Evolutionary conservation across 2,888 invertebrate species (phyloP).

Genomic region (Lobophora halterata): DNA sequence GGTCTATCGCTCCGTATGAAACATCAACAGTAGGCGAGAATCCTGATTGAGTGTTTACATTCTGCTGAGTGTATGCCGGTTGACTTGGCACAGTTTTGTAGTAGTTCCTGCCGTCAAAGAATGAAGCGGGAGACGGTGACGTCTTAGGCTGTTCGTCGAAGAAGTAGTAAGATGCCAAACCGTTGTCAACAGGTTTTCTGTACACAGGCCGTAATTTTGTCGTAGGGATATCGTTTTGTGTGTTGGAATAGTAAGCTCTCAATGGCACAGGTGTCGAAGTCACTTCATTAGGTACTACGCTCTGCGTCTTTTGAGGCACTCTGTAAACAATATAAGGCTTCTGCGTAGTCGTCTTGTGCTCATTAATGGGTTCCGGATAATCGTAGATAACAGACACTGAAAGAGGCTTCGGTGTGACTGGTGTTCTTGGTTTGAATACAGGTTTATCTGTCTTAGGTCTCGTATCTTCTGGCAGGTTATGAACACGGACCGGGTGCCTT

Average conservation of each 20-base stretch:
- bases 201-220: slow-evolving; percentile 77
- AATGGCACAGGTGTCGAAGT: slow-evolving; percentile 83
- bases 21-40: slow-evolving; percentile 66
- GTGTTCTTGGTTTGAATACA: slow-evolving; percentile 69
- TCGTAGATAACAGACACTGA: slow-evolving; percentile 75
- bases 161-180: slow-evolving; percentile 83
- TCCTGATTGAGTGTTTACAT: slow-evolving; percentile 54
- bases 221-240: slow-evolving; percentile 77
- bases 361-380: slow-evolving; percentile 67
- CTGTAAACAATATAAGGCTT: slow-evolving; percentile 77
- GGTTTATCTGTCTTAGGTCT: slow-evolving; percentile 71
- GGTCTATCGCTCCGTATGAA: slow-evolving; percentile 69
- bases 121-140: slow-evolving; percentile 78
- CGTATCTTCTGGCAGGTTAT: slow-evolving; percentile 65
- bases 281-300: slow-evolving; percentile 61
- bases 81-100: slow-evolving; percentile 61
- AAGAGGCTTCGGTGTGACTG: slow-evolving; percentile 71
- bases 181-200: slow-evolving; percentile 66
- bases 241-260: slow-evolving; percentile 81
- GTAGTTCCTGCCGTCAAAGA: slow-evolving; percentile 70
- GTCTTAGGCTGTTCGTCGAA: slow-evolving; percentile 83
- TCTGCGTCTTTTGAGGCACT: slow-evolving; percentile 64
- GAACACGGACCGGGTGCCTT: slow-evolving; percentile 67
- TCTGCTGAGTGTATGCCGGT: slow-evolving; percentile 36
- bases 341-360: slow-evolving; percentile 64